Evolutionary conservation across 1,140 invertebrate genomes (phyloP), one percentile per base, ranked within the genome.

Genomic region (Lasioglossum albipes): DNA sequence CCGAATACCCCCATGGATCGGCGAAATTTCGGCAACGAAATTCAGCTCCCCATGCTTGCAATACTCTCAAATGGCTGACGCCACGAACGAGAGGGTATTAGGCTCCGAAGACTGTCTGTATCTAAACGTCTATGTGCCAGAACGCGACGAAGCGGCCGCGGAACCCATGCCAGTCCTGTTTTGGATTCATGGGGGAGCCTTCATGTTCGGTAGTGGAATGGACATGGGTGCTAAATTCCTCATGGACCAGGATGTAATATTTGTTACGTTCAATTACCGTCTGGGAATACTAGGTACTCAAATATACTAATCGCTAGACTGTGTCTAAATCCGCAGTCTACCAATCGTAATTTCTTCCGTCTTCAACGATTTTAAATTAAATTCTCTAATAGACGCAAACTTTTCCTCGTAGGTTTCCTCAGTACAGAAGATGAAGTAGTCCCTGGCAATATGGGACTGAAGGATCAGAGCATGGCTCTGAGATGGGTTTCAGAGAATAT

Each of bases 201-300:
- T 93, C 36, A 90, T 91, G 81, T 91, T 81, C 86, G 95, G 94
- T 70, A 91, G 90, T 82, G 92, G 67, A 91, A 92, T 77, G 49
- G 78, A 79, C 31, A 88, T 93, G 89, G 89, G 93, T 75, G 93
- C 95, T 0, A 94, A 95, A 75, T 95, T 95, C 86, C 89, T 96
- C 2, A 93, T 96, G 91, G 94, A 95, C 79, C 93, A 94, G 66
- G 93, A 95, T 69, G 93, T 95, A 4, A 92, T 96, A 68, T 89
- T 96, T 45, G 95, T 96, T 1, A 96, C 95, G 0, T 87, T 96
- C 10, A 96, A 96, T 82, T 96, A 96, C 87, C 93, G 95, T 61
- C 87, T 94, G 13, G 95, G 95, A 84, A 93, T 94, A 2, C 88
- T 96, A 20, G 95, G 95, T 93, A 89, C 59, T 68, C 18, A 20